Base-by-base conservation (phyloP, 1,140 invertebrate species). In the Drosophila punjabiensis region DNA sequence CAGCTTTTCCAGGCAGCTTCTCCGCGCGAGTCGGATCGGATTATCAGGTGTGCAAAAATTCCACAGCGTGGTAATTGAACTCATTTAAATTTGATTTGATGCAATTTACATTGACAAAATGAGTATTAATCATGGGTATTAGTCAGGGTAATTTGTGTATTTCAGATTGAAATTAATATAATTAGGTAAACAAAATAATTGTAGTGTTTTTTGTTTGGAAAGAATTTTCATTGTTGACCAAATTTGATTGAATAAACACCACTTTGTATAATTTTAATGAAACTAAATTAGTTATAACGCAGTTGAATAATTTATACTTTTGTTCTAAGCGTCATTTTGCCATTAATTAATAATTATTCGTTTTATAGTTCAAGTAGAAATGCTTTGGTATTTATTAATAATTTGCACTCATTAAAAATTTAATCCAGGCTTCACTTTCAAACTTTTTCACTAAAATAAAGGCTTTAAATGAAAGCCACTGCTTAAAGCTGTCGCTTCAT, bases 31-130 rank as follows among this genome's bases (percentile, higher is more conserved):
- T 20, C 32, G 67, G 48, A 70, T 50, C 68, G 45, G 55, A 73
- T 74, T 74, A 73, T 53, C 55, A 74, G 47, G 55, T 53, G 69
- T 18, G 24, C 20, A 30, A 56, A 74, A 39, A 61, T 74, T 45
- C 7, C 43, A 39, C 53, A 43, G 52, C 16, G 8, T 32, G 18
- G 71, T 74, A 75, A 75, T 74, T 74, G 56, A 59, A 75, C 9
- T 24, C 47, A 53, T 74, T 74, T 62, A 41, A 74, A 39, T 69
- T 56, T 32, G 9, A 48, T 56, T 69, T 33, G 11, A 56, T 32
- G 41, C 39, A 33, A 30, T 71, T 71, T 13, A n/a, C 33, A 48
- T 47, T 11, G 11, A 13, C 28, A 16, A 56, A 71, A 47, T 47
- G 32, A 33, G 43, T 56, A 71, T 35, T 48, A 37, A 47, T 53